Evolutionary conservation across 2,888 invertebrate species (phyloP), one percentile per base, ranked within the genome.

Genomic region (Melanargia galathea): DNA sequence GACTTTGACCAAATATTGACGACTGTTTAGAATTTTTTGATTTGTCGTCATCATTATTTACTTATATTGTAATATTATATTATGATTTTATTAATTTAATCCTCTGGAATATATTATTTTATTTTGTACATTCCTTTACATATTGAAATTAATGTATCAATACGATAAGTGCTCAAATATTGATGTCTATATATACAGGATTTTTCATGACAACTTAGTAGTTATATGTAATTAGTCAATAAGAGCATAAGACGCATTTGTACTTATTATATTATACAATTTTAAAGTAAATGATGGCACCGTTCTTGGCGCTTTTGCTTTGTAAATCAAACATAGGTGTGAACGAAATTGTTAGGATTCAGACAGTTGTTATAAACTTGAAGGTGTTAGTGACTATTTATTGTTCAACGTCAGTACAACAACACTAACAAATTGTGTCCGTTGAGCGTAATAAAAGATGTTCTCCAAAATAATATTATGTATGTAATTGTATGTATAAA

Each of bases 141-240:
- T 33, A 48, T 33, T 59, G 10, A 30, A 48, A 35, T 54, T 22
- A 45, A 59, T 16, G 45, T 51, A 60, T 62, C 67, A 66, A 58
- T 66, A 35, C 2, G 7, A 52, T 67, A 64, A 71, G 73, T 77
- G 79, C 79, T 80, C 79, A 80, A 80, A 78, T 75, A 71, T 74
- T 65, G 71, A 67, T 71, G 66, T 69, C 69, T 75, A 69, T 70
- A 69, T 70, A 66, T 72, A 71, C 71, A 67, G 67, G 71, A 75
- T 67, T 73, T 72, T 73, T 73, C 77, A 75, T 77, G 75, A 78
- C 79, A 76, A 71, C 68, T 64, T 71, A 68, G 61, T 71, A 68
- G 61, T 52, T 62, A 70, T 72, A 66, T 56, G 30, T 6, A 33
- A 49, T 24, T 77, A 78, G 75, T 62, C 40, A 56, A 58, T 78